phyloP scores from a whole-genome alignment of 2,888 invertebrate genomes.

The Hyposoter didymator region DNA sequence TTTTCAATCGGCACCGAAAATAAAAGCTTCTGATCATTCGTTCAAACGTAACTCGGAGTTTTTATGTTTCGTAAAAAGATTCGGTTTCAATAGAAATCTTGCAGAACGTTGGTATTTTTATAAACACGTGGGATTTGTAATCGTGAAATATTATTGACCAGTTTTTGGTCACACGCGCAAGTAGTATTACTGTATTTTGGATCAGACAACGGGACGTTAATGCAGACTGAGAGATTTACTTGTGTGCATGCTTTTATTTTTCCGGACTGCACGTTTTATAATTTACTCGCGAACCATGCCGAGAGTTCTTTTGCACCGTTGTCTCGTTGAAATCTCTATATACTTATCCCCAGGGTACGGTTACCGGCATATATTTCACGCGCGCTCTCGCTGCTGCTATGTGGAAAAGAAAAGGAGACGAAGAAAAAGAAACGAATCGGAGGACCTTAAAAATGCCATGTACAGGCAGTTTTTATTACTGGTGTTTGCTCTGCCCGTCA shows the following conservation, averaged over 20 bases:
- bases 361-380: constrained; percentile 17
- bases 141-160: constrained; percentile 4
- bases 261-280: constrained; percentile 31
- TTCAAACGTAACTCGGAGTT: no score
- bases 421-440: constrained; percentile 13
- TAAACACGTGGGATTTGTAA: background rate
- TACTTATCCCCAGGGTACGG: constrained; percentile 50
- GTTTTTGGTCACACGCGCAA: background rate
- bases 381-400: background rate
- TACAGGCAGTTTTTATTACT: constrained; percentile 34
- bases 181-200: background rate
- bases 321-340: constrained; percentile 55
- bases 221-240: constrained; percentile 14
- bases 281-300: constrained; percentile 20
- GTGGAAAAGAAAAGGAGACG: constrained; percentile 1
- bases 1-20: no score
- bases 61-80: no score
- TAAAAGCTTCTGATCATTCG: no score
- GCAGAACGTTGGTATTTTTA: background rate
- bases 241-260: background rate
- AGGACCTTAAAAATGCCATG: constrained; percentile 10
- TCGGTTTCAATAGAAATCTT: background rate
- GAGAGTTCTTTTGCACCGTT: background rate
- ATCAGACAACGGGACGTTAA: background rate
- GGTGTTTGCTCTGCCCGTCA: constrained; percentile 43